A percentile compares a stretch with the other conserved stretches of the same genome.
Evolutionary conservation across 2,797 vertebrate genomes (phyloP).

Genomic region (Eulemur rubriventer): DNA sequence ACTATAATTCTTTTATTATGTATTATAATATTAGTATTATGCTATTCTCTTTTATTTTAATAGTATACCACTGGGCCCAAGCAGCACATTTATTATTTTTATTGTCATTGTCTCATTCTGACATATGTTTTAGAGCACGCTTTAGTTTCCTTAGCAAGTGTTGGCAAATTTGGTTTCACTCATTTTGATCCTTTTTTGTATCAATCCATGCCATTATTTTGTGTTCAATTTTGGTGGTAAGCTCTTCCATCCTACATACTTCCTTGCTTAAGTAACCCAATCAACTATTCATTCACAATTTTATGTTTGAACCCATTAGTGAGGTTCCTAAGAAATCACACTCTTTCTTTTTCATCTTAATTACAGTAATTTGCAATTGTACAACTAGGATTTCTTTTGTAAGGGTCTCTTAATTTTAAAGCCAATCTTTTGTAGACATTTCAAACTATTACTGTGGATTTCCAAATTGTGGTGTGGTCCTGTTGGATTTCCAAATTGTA

Average conservation of each 20-base stretch:
- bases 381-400: constrained; percentile 49
- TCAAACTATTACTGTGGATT: constrained; percentile 4
- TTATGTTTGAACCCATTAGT: constrained; percentile 42
- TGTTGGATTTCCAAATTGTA: constrained; percentile 21
- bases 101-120: neutral
- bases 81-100: neutral
- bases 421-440: neutral
- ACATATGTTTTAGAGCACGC: neutral
- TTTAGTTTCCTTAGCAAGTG: neutral
- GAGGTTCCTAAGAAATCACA: constrained; percentile 30
- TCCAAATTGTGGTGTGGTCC: neutral
- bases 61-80: neutral
- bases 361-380: constrained; percentile 36
- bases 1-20: neutral
- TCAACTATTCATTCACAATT: neutral
- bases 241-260: neutral
- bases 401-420: constrained; percentile 51
- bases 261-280: constrained; percentile 19
- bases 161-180: neutral
- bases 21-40: neutral
- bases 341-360: constrained; percentile 53
- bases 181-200: neutral
- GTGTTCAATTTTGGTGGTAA: neutral
- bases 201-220: neutral
- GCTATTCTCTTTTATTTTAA: neutral